Evolutionary conservation across 2,888 invertebrate species (phyloP).

Genomic region (Myopa testacea): DNA sequence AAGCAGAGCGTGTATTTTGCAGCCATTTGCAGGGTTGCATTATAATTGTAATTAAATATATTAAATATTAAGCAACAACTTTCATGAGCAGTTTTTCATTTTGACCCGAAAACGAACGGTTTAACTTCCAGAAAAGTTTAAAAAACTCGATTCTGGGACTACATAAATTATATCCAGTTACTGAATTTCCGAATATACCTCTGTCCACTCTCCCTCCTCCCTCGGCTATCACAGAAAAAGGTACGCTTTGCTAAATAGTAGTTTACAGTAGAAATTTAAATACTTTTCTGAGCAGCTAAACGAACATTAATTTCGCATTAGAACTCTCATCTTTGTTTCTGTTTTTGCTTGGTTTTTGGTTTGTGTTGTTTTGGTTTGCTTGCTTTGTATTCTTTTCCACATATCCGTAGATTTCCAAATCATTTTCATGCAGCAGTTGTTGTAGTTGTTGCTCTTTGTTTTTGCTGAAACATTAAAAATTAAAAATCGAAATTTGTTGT

Average conservation of each 20-base stretch:
- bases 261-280: background rate
- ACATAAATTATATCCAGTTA: background rate
- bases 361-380: slow-evolving; percentile 1
- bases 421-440: background rate
- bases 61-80: too few relatives aligned
- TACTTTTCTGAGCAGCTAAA: slow-evolving; percentile 6
- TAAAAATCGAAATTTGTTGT: slow-evolving; percentile 23
- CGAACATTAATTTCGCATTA: slow-evolving; percentile 36
- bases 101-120: too few relatives aligned
- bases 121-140: too few relatives aligned
- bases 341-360: background rate
- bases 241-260: background rate
- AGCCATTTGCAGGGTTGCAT: too few relatives aligned
- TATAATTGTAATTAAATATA: too few relatives aligned
- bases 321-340: background rate
- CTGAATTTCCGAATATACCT: too few relatives aligned
- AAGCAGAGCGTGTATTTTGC: too few relatives aligned
- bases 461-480: slow-evolving; percentile 12
- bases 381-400: background rate
- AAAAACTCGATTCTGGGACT: background rate
- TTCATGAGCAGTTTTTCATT: too few relatives aligned
- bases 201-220: too few relatives aligned
- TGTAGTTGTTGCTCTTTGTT: background rate
- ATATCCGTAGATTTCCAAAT: slow-evolving; percentile 2
- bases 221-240: too few relatives aligned